Conservation (phyloP, 2,113 vertebrate genomes). For the Edolisoma coerulescens region DNA sequence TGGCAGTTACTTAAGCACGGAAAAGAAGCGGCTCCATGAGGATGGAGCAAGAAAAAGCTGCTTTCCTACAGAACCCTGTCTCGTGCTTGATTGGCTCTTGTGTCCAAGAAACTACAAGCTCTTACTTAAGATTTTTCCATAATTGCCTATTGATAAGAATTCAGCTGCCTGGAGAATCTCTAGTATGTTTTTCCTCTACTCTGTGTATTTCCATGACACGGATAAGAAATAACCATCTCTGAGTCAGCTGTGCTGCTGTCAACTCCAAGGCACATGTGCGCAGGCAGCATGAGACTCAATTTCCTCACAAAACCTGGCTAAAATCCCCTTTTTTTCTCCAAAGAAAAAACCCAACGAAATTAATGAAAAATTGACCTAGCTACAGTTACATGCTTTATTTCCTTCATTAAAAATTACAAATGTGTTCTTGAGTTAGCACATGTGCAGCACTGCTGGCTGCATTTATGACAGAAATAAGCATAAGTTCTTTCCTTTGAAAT, state of each 20-base stretch:
- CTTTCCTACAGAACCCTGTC: not conserved
- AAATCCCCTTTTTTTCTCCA: not conserved
- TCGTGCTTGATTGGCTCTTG: not conserved
- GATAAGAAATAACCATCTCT: not conserved
- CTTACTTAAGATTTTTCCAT: not conserved
- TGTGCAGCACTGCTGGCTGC: not conserved
- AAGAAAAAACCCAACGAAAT: not conserved
- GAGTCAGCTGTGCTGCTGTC: not conserved
- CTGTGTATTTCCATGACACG: not conserved
- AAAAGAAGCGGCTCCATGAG: not conserved
- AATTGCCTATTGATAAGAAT: not conserved
- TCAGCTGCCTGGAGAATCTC: not conserved
- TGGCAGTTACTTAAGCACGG: not conserved
- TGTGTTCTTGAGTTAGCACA: not conserved
- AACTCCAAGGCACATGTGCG: not conserved
- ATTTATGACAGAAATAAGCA: constrained; percentile 21
- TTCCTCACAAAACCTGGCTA: not conserved
- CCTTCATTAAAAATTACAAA: constrained; percentile 43
- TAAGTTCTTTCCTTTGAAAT: not conserved
- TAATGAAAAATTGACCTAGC: not conserved
- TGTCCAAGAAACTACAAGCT: not conserved
- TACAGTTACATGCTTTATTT: not conserved
- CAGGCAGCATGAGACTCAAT: not conserved
- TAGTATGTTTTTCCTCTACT: not conserved
- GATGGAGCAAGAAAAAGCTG: not conserved